phyloP scores from a whole-genome alignment of 1,140 invertebrate genomes.

The Meteorus sp. region DNA sequence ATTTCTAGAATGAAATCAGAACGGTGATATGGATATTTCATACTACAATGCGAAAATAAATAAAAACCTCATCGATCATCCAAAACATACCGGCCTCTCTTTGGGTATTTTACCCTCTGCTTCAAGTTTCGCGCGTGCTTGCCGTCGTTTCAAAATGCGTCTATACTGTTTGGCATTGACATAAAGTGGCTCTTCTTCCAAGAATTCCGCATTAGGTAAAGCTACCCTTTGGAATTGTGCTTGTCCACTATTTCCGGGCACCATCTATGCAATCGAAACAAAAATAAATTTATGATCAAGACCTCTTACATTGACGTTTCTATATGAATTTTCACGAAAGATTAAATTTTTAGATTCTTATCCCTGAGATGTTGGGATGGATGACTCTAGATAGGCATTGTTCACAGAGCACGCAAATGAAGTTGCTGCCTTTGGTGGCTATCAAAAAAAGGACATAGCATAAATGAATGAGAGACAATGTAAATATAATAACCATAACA shows the following conservation, averaged over 20 bases:
- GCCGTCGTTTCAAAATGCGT: constrained; percentile 85
- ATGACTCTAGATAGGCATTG: too few species aligned
- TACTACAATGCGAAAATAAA: constrained; percentile 12
- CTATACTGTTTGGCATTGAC: constrained; percentile 99
- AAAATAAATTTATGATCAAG: constrained; percentile 1
- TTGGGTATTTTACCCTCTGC: constrained; percentile 95
- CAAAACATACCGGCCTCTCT: constrained; percentile 77
- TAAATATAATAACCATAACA: constrained; percentile 62
- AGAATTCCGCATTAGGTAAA: constrained; percentile 69
- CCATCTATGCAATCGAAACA: constrained; percentile 58
- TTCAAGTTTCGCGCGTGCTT: constrained; percentile 88
- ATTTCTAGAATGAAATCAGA: constrained; percentile 76
- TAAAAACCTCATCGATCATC: constrained; percentile 21
- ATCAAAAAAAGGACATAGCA: constrained; percentile 46
- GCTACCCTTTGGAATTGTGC: constrained; percentile 68
- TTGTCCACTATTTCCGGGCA: constrained; percentile 64
- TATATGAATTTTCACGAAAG: too few species aligned
- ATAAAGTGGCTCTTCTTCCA: constrained; percentile 93
- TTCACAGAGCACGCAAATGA: background rate
- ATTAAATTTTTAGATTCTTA: too few species aligned
- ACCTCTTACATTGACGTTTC: background rate
- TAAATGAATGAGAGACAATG: constrained; percentile 49
- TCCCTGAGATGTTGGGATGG: too few species aligned
- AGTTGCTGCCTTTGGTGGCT: constrained; percentile 44
- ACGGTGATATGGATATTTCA: background rate